Base-by-base conservation (phyloP, 2,888 invertebrate genomes). In the Pseudococcus viburni region DNA sequence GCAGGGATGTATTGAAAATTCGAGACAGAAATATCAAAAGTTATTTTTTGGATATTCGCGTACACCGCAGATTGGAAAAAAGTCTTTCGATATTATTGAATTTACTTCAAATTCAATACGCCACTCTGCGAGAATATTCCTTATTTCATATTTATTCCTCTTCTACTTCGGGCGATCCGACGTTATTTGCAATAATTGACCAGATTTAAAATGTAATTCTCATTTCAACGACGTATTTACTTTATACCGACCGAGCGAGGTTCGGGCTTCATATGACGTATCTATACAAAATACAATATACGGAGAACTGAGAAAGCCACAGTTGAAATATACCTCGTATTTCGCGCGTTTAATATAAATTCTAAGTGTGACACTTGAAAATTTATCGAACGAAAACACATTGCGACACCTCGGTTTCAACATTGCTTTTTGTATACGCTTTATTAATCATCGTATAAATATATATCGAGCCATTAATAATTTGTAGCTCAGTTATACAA, bases 341-440 rank as follows among this genome's bases (percentile, higher is more conserved):
- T 64, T 64, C 8, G 51, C 64, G 64, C 64, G 19, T 64, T 64
- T 64, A 64, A 64, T 64, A 64, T 64, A 64, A 64, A 64, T 64
- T 64, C 64, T 64, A 64, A 64, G 64, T 64, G 64, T 64, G 64
- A 64, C 64, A 64, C 64, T 64, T 64, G 64, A 64, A 64, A 64
- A 64, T 64, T 22, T 64, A 64, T 64, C 64, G 64, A 64, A 64
- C 64, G 19, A 64, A 64, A 22, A 64, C 22, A 64, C 64, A 64
- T 64, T 64, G 64, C 64, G 64, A 64, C 64, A 64, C 64, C 22
- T 64, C 7, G 64, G 19, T 64, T 64, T 64, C 64, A 64, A 64
- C 19, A 17, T 51, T 51, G 51, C 51, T 46, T 46, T 59, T 59
- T 59, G 59, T 59, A 59, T 33, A 33, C 59, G 59, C 59, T 64